phyloP scores from a whole-genome alignment of 2,113 vertebrate genomes.

The Alouatta palliata region DNA sequence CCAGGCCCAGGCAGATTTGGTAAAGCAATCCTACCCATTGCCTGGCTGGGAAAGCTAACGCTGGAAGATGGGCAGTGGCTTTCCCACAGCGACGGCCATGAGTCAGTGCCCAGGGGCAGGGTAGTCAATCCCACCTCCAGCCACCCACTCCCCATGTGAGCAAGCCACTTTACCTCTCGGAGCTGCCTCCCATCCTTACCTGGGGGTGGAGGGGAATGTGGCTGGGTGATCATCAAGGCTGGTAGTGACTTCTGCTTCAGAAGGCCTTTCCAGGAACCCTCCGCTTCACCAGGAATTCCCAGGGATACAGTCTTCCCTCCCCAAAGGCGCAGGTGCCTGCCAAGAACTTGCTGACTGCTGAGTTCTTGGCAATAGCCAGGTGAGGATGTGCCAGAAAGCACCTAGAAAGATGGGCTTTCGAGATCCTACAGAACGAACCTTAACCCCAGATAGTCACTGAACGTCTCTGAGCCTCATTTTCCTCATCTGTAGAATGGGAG shows the following conservation, averaged over 20 bases:
- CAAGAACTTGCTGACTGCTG: conserved; percentile 53
- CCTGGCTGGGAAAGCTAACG: conserved; percentile 46
- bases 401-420: conserved; percentile 42
- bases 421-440: background rate
- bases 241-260: background rate
- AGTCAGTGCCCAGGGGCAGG: conserved; percentile 47
- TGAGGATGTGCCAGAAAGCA: conserved; percentile 37
- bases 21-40: conserved; percentile 45
- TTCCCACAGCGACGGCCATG: conserved; percentile 47
- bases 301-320: background rate
- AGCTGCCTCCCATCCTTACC: background rate
- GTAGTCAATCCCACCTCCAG: background rate
- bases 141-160: background rate
- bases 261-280: conserved; percentile 51
- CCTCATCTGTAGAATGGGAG: background rate
- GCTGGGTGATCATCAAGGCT: background rate
- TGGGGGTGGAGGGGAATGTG: background rate
- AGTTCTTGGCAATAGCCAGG: conserved; percentile 51
- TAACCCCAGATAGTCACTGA: background rate
- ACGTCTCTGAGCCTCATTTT: background rate
- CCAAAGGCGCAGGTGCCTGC: background rate
- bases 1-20: conserved; percentile 10
- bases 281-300: background rate
- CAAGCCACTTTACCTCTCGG: background rate
- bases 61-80: background rate